Percentiles rank a stretch among this genome's conserved stretches.
phyloP scores from a whole-genome alignment of 1,140 invertebrate species.

The Aethina tumida region DNA sequence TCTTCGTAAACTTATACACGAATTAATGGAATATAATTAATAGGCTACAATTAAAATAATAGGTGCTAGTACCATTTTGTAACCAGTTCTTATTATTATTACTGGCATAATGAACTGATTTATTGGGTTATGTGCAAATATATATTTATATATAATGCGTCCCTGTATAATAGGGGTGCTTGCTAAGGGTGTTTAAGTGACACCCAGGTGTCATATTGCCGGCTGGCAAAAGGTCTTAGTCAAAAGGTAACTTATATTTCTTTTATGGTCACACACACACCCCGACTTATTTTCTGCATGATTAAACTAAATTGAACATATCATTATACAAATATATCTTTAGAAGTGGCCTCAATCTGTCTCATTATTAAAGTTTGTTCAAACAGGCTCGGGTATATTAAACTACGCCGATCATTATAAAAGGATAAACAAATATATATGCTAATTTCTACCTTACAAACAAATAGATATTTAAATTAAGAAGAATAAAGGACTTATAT shows the following conservation, averaged over 20 bases:
- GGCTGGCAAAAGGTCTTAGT: slow-evolving; percentile 27
- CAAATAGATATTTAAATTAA: too few relatives aligned
- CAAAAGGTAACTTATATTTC: slow-evolving; percentile 24
- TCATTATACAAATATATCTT: slow-evolving; percentile 14
- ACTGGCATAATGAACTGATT: slow-evolving; percentile 3
- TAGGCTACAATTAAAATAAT: not conserved
- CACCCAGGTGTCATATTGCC: slow-evolving; percentile 23
- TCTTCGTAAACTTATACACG: not conserved
- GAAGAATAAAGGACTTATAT: too few relatives aligned
- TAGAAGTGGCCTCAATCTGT: slow-evolving; percentile 13
- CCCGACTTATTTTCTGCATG: slow-evolving; percentile 31
- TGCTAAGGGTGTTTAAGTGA: too few relatives aligned
- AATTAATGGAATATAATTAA: not conserved
- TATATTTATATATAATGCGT: slow-evolving; percentile 10
- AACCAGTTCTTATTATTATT: slow-evolving; percentile 5
- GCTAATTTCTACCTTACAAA: too few relatives aligned
- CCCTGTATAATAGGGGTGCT: too few relatives aligned
- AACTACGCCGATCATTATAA: too few relatives aligned
- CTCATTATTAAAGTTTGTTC: slow-evolving; percentile 20
- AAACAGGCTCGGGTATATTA: too few relatives aligned
- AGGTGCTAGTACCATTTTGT: not conserved
- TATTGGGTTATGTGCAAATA: slow-evolving; percentile 4
- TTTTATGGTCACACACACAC: slow-evolving; percentile 24
- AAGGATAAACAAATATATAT: too few relatives aligned
- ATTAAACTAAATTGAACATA: slow-evolving; percentile 25